Evolutionary conservation across 2,797 vertebrate species (phyloP).

Genomic region (Trachurus trachurus): DNA sequence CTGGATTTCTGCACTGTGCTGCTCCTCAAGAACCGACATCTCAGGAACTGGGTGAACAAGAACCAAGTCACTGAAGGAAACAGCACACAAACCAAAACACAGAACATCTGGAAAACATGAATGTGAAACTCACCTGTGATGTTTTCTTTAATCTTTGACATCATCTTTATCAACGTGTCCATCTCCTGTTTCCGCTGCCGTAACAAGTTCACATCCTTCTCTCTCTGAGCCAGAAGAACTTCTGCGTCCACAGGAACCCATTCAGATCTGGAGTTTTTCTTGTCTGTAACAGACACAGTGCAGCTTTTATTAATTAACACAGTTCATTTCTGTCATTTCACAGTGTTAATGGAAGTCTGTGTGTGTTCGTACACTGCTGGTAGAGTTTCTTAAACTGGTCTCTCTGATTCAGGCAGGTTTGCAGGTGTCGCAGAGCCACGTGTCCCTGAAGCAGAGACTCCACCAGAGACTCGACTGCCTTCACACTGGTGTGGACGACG

Average conservation of each 20-base stretch:
- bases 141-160: constrained; percentile 77
- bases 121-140: constrained; percentile 69
- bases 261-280: constrained; percentile 38
- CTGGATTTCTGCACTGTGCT: constrained; percentile 65
- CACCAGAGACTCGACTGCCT: constrained; percentile 60
- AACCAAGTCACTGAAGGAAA: not conserved
- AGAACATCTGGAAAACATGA: not conserved
- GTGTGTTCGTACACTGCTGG: constrained; percentile 74
- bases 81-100: not conserved
- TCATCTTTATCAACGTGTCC: constrained; percentile 82
- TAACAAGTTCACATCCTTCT: constrained; percentile 69
- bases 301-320: not conserved
- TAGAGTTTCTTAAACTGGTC: constrained; percentile 74
- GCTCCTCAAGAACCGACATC: constrained; percentile 64
- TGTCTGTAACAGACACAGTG: constrained; percentile 68
- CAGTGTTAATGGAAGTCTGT: not conserved
- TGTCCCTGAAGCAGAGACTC: constrained; percentile 72
- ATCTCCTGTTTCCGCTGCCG: constrained; percentile 58
- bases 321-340: not conserved
- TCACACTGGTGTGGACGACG: constrained; percentile 57
- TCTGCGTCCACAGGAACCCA: constrained; percentile 47
- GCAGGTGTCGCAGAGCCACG: constrained; percentile 70
- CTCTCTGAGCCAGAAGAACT: constrained; percentile 72
- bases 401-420: constrained; percentile 68
- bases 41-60: constrained; percentile 74